Evolutionary conservation across 2,888 invertebrate genomes (phyloP).

Genomic region (Dermolepida albohirtum): DNA sequence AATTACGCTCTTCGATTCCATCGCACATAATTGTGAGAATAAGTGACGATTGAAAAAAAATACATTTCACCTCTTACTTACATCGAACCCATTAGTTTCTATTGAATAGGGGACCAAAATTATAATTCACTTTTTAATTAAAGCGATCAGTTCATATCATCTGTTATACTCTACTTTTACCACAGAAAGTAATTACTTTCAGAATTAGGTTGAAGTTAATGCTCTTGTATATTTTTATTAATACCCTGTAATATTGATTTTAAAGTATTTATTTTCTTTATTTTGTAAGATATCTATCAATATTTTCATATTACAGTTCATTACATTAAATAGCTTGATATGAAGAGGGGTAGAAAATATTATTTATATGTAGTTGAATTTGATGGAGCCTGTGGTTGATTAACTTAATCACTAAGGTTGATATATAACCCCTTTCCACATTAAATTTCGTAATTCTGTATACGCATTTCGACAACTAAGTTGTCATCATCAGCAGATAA

Average conservation of each 20-base stretch:
- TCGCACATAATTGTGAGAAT: slow-evolving; percentile 5
- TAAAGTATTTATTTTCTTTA: too few relatives aligned
- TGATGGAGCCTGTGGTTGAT: too few relatives aligned
- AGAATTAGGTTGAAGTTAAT: slow-evolving; percentile 32
- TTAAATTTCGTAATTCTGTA: too few relatives aligned
- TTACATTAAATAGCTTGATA: too few relatives aligned
- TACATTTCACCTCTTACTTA: slow-evolving; percentile 6
- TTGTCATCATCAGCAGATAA: too few relatives aligned
- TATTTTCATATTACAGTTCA: too few relatives aligned
- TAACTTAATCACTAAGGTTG: too few relatives aligned
- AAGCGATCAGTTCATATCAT: slow-evolving; percentile 3
- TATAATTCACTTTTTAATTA: slow-evolving; percentile 7
- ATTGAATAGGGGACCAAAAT: background rate
- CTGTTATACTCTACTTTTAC: slow-evolving; percentile 28
- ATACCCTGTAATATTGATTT: background rate
- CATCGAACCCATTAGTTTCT: background rate
- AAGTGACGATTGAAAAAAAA: slow-evolving; percentile 9
- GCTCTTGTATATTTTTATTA: background rate
- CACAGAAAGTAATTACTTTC: slow-evolving; percentile 23
- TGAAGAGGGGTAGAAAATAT: too few relatives aligned
- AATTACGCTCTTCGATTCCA: background rate
- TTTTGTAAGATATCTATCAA: too few relatives aligned
- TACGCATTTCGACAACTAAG: too few relatives aligned
- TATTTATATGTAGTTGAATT: too few relatives aligned
- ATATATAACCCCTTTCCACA: too few relatives aligned